A percentile compares a stretch with the other conserved stretches of the same genome.
Conservation (phyloP, 1,140 invertebrate genomes). For the Nebria ingens region DNA sequence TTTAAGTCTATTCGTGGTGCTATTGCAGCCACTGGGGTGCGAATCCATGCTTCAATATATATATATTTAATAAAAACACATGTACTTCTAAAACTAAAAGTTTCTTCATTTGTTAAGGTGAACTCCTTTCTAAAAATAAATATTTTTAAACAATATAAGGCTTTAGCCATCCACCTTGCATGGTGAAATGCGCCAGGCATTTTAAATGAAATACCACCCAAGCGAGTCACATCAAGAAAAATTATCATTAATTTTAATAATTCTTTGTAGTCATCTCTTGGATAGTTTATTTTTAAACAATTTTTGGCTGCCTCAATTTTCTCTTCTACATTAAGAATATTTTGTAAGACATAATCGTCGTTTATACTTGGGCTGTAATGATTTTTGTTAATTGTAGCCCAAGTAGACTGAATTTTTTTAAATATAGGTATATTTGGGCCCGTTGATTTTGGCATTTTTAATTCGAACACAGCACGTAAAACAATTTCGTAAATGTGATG, state of each 20-base stretch:
- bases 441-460: constrained; percentile 13
- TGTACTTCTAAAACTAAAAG: not conserved
- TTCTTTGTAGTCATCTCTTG: too few species aligned
- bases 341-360: not conserved
- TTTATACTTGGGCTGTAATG: not conserved
- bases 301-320: not conserved
- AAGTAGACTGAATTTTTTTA: constrained; percentile 13
- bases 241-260: too few species aligned
- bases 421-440: constrained; percentile 15
- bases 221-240: too few species aligned
- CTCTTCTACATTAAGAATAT: not conserved
- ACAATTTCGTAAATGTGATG: not conserved
- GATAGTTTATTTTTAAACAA: not conserved
- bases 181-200: constrained; percentile 28
- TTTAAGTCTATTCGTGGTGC: not conserved
- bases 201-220: too few species aligned
- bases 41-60: not conserved
- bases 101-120: constrained; percentile 21
- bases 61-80: not conserved
- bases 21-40: not conserved
- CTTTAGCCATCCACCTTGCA: constrained; percentile 33
- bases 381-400: constrained; percentile 6
- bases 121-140: constrained; percentile 29
- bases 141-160: constrained; percentile 33
- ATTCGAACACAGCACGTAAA: not conserved